Evolutionary conservation across 1,140 invertebrate genomes (phyloP), one percentile per base, ranked within the genome.

Genomic region (Diabrotica virgifera): DNA sequence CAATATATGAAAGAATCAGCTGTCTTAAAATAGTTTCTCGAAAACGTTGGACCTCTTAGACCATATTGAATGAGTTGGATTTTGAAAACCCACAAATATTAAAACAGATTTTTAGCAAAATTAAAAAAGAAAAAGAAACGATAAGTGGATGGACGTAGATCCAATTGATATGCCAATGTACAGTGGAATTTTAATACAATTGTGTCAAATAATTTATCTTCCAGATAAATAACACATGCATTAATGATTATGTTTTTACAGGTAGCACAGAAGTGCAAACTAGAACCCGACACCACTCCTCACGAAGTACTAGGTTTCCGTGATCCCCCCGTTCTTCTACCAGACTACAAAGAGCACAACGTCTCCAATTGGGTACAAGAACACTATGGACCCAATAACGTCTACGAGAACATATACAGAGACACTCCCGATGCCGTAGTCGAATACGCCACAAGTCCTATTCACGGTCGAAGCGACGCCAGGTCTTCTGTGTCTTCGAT

Each of bases 321-420:
- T 35, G 90, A 92, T 74, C 90, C 87, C 10, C 87, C 89, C 0
- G 78, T 82, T 0, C 78, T 86, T 5, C 79, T 86, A 0, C 84
- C 87, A 0, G 86, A 90, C 64, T 92, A 92, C 72, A 85, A 90
- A 9, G 91, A 93, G 74, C 90, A 90, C 8, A 90, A 90, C 67
- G 92, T 94, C 0, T 91, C 89, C 4, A 92, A 93, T 73, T 95
- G 93, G 92, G 90, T 94, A n/a, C 87, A 90, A 68, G 91, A 94
- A 73, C 92, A 94, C 71, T 94, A 94, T 71, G 92, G 92, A 0
- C 76, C 78, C 5, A 82, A 85, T 64, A 86, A 86, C 69, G 66
- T 86, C 0, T 87, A 86, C 65, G 85, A 86, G 64, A 87, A 87
- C 63, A 82, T 86, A 0, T 86, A 85, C 65, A 73, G 80, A 46